These are phyloP conservation scores for Camponotus pennsylvanicus DNA, from an alignment of 1,140 invertebrate genomes.

Conservation along the genomic window DNA sequence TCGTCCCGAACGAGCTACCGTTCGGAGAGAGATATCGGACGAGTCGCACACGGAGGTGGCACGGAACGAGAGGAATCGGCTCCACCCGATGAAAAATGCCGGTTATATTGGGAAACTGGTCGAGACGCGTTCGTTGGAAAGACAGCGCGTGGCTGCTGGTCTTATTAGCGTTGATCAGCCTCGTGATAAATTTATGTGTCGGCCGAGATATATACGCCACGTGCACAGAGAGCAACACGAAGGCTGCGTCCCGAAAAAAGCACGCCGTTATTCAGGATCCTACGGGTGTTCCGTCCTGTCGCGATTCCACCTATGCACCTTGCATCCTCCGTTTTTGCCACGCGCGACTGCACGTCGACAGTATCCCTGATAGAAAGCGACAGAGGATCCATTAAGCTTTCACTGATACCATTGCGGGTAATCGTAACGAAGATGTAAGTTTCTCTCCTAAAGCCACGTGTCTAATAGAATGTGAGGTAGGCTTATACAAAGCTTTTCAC, in stretches of 20 bases:
- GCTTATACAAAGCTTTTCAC: background rate
- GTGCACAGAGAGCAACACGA: background rate
- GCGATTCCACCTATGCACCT: constrained; percentile 48
- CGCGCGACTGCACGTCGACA: constrained; percentile 41
- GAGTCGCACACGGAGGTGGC: constrained; percentile 25
- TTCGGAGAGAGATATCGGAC: constrained; percentile 21
- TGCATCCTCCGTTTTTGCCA: constrained; percentile 62
- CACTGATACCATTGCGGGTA: constrained; percentile 64
- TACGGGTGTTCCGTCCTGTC: constrained; percentile 29
- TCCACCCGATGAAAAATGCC: constrained; percentile 64
- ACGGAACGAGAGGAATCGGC: constrained; percentile 61
- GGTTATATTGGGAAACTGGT: constrained; percentile 73
- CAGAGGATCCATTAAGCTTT: constrained; percentile 74
- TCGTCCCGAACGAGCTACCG: constrained; percentile 69
- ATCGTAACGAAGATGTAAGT: constrained; percentile 49
- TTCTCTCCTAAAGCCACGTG: background rate
- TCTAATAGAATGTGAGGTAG: too few species aligned
- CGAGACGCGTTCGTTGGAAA: constrained; percentile 16
- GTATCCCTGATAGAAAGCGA: constrained; percentile 69
- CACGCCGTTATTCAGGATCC: constrained; percentile 52
- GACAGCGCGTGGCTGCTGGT: constrained; percentile 69
- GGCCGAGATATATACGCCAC: constrained; percentile 53
- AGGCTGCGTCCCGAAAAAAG: constrained; percentile 54
- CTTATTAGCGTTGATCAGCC: constrained; percentile 74
- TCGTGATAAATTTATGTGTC: constrained; percentile 72